Conservation (phyloP, 2,113 vertebrate species). For the Crotophaga sulcirostris region DNA sequence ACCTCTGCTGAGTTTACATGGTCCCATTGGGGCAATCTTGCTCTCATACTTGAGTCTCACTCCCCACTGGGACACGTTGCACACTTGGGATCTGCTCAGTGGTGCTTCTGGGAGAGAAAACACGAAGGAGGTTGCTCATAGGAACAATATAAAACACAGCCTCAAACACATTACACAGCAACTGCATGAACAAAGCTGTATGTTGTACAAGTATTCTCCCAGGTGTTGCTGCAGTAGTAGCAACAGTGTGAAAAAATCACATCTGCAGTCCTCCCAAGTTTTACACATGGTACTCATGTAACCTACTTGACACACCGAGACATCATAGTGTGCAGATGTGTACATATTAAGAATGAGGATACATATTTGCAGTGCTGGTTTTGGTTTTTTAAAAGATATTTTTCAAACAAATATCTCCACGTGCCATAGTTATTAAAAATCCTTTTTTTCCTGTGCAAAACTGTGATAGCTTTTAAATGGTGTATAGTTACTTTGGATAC, state of each 20-base stretch:
- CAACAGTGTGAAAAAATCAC: background rate
- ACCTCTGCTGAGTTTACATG: background rate
- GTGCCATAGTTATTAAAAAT: background rate
- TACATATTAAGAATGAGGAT: background rate
- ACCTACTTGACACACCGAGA: background rate
- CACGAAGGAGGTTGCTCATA: background rate
- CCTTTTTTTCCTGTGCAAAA: background rate
- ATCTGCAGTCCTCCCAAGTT: background rate
- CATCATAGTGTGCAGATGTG: too few relatives aligned
- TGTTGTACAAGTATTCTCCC: background rate
- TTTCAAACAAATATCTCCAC: background rate
- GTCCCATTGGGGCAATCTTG: background rate
- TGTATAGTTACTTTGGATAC: background rate
- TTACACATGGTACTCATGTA: fast-evolving
- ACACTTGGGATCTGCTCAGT: background rate
- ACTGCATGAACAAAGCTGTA: fast-evolving
- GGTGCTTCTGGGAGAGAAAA: background rate
- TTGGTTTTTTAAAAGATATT: background rate
- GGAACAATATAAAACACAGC: background rate
- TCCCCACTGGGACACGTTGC: background rate
- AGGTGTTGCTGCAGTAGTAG: background rate
- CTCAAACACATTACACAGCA: background rate
- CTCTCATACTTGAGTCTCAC: background rate
- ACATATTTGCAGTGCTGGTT: background rate
- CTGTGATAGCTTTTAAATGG: background rate